Conservation (phyloP, 2,113 vertebrate species). For the western clawed frog (Xenopus tropicalis) region DNA sequence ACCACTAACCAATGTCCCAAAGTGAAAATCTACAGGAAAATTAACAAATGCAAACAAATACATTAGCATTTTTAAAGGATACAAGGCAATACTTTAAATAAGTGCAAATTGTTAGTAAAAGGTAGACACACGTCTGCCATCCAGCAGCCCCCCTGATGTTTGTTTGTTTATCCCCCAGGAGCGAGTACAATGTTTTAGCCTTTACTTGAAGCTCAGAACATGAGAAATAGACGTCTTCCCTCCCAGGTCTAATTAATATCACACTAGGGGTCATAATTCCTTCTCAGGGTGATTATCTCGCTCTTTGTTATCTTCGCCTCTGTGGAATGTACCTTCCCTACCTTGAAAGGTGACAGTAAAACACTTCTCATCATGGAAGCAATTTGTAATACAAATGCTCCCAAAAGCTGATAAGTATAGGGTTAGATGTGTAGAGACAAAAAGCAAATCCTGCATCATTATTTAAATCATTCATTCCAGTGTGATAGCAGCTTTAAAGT, state of each 20-base stretch:
- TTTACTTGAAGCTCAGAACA: slow-evolving; percentile 18
- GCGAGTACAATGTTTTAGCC: background rate
- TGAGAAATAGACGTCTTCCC: slow-evolving; percentile 1
- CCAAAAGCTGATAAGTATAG: slow-evolving; percentile 33
- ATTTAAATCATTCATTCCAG: slow-evolving; percentile 10
- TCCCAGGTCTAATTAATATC: slow-evolving; percentile 31
- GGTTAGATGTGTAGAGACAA: slow-evolving; percentile 7
- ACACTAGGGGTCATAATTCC: slow-evolving; percentile 30
- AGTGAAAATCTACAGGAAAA: no score
- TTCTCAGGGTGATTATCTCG: slow-evolving; percentile 19
- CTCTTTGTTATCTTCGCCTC: slow-evolving; percentile 28
- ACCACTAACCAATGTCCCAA: no score
- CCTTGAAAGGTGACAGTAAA: slow-evolving; percentile 35
- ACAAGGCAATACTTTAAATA: no score
- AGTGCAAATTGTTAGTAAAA: background rate
- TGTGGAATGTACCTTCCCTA: slow-evolving; percentile 27
- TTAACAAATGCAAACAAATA: no score
- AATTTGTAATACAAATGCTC: slow-evolving; percentile 38
- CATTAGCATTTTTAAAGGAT: no score
- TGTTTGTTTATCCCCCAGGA: slow-evolving; percentile 27
- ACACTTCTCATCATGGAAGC: slow-evolving; percentile 19
- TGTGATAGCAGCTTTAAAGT: background rate
- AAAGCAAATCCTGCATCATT: slow-evolving; percentile 5
- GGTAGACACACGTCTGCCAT: background rate
- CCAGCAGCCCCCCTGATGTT: background rate